Evolutionary conservation across 2,888 invertebrate species (phyloP), one percentile per base, ranked within the genome.

Genomic region (Torymus texanus): DNA sequence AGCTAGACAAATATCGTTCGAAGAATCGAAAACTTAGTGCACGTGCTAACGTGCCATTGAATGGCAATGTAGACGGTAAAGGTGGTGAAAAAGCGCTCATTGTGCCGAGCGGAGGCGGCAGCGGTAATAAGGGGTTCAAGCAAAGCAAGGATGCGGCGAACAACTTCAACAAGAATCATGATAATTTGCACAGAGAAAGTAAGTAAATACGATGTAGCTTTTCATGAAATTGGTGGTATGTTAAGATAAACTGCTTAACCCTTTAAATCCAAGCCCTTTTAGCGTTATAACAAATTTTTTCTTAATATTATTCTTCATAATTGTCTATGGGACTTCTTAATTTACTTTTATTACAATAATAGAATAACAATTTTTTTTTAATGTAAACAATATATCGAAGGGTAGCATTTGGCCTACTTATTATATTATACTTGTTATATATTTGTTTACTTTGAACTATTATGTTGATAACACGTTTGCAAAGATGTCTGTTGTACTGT

Each of bases 1-100:
- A 98, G 90, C 91, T 97, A 58, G 97, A 97, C 86, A 95, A 95
- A 94, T 94, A 94, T 86, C 91, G 94, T 74, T 93, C 94, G 5
- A 94, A 94, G 85, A 94, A 92, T 86, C 91, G 94, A 16, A 94
- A 94, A 88, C 91, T 92, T 13, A 90, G 89, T 71, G 83, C 88
- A 24, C 87, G 90, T 76, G 8, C 65, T 85, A 88, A 51, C n/a
- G 86, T 87, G 61, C 83, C 88, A 0, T 63, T 86, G 18, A 85
- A 83, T 16, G 84, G 83, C 8, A 86, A 82, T 68, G 75, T 85
- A 0, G 89, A 90, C 53, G 67, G 76, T 1, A 88, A 88, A 72
- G 83, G 82, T 50, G 83, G 82, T 41, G 89, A 88, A 18, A 88
- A 91, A 84, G 82, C 86, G 51, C 78, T 88, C 74, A 83, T 87